These are phyloP conservation scores for Caenorhabditis sinica DNA, from an alignment of 2,888 invertebrate species.

Conservation along the genomic window DNA sequence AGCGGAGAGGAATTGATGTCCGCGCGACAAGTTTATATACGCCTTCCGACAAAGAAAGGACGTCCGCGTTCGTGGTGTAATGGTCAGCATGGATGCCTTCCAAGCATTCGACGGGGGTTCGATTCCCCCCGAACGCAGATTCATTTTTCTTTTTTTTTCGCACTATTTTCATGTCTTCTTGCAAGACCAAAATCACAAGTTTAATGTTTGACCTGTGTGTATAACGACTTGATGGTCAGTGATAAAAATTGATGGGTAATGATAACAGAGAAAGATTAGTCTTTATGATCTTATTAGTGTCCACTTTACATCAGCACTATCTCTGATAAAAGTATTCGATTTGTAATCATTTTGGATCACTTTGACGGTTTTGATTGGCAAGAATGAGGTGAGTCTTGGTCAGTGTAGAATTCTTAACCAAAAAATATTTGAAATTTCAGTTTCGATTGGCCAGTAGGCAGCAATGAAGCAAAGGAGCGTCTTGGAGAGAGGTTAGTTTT, in stretches of 20 bases:
- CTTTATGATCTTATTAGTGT: too few relatives aligned
- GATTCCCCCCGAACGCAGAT: constrained; percentile 73
- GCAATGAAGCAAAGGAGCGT: constrained; percentile 66
- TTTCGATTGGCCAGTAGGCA: constrained; percentile 70
- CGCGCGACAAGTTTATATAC: neutral
- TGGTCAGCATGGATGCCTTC: constrained; percentile 71
- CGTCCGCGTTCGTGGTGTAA: constrained; percentile 37
- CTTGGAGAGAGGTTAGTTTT: constrained; percentile 58
- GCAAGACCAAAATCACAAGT: too few relatives aligned
- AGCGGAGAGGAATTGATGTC: neutral
- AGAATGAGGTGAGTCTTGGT: neutral
- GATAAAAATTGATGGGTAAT: too few relatives aligned
- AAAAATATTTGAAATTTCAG: constrained; percentile 5
- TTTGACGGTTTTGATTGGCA: neutral
- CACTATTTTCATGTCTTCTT: too few relatives aligned
- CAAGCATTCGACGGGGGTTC: constrained; percentile 77
- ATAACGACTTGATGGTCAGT: too few relatives aligned
- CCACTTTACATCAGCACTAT: too few relatives aligned
- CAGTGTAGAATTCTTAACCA: neutral
- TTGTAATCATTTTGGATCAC: neutral
- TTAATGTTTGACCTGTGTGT: too few relatives aligned
- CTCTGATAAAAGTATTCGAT: too few relatives aligned
- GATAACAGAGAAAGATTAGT: too few relatives aligned
- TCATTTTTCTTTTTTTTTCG: neutral
- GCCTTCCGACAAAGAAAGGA: neutral